A percentile compares a stretch with the other conserved stretches of the same genome.
phyloP scores from a whole-genome alignment of 2,888 invertebrate genomes.

The Synergus japonicus region DNA sequence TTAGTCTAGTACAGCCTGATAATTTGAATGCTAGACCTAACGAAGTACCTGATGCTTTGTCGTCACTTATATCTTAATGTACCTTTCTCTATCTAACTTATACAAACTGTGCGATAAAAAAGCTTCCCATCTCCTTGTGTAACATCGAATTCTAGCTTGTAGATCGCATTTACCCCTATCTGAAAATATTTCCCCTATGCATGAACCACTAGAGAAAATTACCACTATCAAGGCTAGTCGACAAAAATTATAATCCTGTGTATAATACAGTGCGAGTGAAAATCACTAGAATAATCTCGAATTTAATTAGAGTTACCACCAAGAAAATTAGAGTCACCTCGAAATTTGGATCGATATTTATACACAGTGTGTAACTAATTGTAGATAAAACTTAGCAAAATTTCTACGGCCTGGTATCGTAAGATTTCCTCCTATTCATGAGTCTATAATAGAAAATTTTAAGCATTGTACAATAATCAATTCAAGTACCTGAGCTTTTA shows the following conservation, averaged over 20 bases:
- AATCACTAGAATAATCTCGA: not conserved
- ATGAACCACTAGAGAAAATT: constrained; percentile 21
- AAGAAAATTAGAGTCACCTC: not conserved
- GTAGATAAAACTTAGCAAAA: constrained; percentile 53
- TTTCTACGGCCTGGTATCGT: constrained; percentile 53
- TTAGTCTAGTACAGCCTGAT: constrained; percentile 30
- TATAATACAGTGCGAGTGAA: not conserved
- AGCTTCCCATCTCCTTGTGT: constrained; percentile 48
- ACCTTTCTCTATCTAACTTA: constrained; percentile 46
- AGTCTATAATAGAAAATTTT: constrained; percentile 16
- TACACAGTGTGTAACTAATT: constrained; percentile 34
- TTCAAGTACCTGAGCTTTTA: constrained; percentile 32
- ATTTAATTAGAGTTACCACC: not conserved
- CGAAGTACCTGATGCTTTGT: constrained; percentile 57
- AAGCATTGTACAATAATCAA: constrained; percentile 20
- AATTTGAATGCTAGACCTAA: constrained; percentile 59
- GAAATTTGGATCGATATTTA: constrained; percentile 36
- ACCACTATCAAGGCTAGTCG: constrained; percentile 17
- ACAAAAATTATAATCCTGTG: constrained; percentile 17
- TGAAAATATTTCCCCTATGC: constrained; percentile 10
- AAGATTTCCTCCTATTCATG: constrained; percentile 50
- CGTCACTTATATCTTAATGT: constrained; percentile 63
- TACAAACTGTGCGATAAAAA: constrained; percentile 1
- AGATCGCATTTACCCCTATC: constrained; percentile 36
- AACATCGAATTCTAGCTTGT: constrained; percentile 48